phyloP scores from a whole-genome alignment of 2,888 invertebrate genomes.

The Lithophane socia region DNA sequence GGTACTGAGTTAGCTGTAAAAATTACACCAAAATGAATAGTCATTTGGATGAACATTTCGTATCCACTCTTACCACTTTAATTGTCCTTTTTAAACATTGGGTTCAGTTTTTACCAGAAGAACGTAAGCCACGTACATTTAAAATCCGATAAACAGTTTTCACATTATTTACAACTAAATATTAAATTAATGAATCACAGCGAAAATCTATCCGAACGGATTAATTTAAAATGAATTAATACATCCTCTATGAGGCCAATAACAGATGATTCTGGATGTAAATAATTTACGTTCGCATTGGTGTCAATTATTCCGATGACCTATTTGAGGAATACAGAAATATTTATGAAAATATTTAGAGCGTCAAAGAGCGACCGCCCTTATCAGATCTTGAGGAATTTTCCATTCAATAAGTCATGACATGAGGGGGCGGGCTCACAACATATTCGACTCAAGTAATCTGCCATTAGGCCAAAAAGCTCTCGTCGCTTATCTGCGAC shows the following conservation, averaged over 20 bases:
- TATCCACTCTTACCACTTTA: background rate
- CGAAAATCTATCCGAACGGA: background rate
- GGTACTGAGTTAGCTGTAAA: background rate
- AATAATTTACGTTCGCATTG: conserved; percentile 17
- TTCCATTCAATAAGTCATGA: conserved; percentile 81
- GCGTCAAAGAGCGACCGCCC: conserved; percentile 19
- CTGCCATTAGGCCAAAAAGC: conserved; percentile 89
- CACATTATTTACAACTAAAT: background rate
- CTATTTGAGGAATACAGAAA: conserved; percentile 5
- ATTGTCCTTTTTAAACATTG: background rate
- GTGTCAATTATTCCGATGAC: conserved; percentile 18
- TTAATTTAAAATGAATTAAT: conserved; percentile 39
- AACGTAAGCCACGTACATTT: background rate
- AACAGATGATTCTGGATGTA: conserved; percentile 21
- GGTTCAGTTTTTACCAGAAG: background rate
- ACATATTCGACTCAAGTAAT: conserved; percentile 85
- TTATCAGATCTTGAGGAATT: conserved; percentile 77
- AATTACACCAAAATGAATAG: conserved; percentile 9
- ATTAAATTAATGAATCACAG: background rate
- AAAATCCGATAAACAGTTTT: background rate
- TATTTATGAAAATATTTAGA: conserved; percentile 29
- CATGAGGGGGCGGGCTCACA: conserved; percentile 74
- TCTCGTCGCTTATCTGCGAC: conserved; percentile 87
- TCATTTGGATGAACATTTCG: conserved; percentile 10
- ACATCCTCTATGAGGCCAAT: conserved; percentile 7